Conservation (phyloP, 92 coral and sea anemone species). For the Isaurus tuberculatus region DNA sequence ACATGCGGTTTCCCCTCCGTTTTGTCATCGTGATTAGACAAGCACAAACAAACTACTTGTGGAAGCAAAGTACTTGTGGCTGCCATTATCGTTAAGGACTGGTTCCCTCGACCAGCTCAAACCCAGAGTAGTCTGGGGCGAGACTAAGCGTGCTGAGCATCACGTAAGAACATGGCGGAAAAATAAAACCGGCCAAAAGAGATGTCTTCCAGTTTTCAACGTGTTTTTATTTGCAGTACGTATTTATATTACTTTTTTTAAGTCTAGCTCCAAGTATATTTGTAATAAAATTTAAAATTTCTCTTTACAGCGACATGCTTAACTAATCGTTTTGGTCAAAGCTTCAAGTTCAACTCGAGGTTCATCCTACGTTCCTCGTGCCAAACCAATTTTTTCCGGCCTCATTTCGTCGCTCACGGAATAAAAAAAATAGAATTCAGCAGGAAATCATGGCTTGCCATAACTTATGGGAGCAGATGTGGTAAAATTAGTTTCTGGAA, state of each 20-base stretch:
- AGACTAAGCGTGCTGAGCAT: conserved; percentile 16
- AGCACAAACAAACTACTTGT: too few relatives aligned
- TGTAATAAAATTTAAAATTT: neutral
- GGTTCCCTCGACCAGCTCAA: conserved; percentile 29
- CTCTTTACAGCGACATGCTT: neutral
- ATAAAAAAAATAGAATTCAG: neutral
- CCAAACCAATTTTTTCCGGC: conserved; percentile 14
- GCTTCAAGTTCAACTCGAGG: conserved; percentile 7
- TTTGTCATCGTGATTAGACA: conserved; percentile 21
- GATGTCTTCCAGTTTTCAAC: conserved; percentile 59
- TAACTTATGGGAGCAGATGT: neutral
- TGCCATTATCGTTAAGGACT: neutral
- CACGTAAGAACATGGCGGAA: conserved; percentile 61
- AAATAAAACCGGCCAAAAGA: conserved; percentile 40
- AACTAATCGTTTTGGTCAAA: conserved; percentile 20
- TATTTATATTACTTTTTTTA: neutral
- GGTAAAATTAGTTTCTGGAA: conserved; percentile 12
- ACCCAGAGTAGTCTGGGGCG: conserved; percentile 49
- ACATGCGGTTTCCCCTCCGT: conserved; percentile 60
- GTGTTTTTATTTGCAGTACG: conserved; percentile 71
- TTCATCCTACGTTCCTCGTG: conserved; percentile 20
- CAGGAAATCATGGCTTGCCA: neutral
- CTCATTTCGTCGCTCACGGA: conserved; percentile 3
- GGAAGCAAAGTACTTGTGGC: neutral
- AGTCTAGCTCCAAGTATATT: neutral